A percentile compares a stretch with the other conserved stretches of the same genome.
Evolutionary conservation across 2,888 invertebrate genomes (phyloP).

Genomic region (Catocala fraxini): DNA sequence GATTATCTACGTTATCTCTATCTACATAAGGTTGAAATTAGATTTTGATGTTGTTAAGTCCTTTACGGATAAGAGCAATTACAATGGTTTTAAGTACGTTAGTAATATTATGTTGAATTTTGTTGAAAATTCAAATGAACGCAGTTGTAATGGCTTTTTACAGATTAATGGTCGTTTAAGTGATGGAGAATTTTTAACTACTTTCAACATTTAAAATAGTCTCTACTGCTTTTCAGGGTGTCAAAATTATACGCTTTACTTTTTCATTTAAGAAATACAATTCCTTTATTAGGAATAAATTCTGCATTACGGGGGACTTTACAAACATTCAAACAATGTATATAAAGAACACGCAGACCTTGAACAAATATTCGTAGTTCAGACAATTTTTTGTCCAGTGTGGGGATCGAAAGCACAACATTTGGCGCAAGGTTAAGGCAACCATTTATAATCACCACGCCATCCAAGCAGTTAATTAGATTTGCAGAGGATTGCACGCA

Average conservation of each 20-base stretch:
- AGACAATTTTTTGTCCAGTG: background rate
- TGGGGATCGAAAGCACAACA: background rate
- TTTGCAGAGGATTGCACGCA: too few relatives aligned
- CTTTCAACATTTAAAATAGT: background rate
- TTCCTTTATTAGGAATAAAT: too few relatives aligned
- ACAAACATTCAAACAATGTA: too few relatives aligned
- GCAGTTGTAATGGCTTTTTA: conserved; percentile 10
- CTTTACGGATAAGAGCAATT: conserved; percentile 43
- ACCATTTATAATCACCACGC: background rate
- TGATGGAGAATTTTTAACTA: conserved; percentile 1
- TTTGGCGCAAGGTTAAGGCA: too few relatives aligned
- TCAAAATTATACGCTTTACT: too few relatives aligned
- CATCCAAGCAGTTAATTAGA: background rate
- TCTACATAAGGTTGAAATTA: conserved; percentile 20
- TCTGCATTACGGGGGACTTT: too few relatives aligned
- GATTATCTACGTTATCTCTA: background rate
- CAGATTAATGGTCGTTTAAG: conserved; percentile 7
- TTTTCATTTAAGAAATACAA: too few relatives aligned
- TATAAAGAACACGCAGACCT: too few relatives aligned
- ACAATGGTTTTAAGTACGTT: conserved; percentile 31
- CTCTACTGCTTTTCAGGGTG: too few relatives aligned
- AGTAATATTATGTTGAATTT: conserved; percentile 24
- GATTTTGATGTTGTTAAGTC: background rate
- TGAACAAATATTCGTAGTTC: background rate
- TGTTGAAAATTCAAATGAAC: conserved; percentile 15